Evolutionary conservation across 2,888 invertebrate species (phyloP).

Genomic region (Beris chalybata): DNA sequence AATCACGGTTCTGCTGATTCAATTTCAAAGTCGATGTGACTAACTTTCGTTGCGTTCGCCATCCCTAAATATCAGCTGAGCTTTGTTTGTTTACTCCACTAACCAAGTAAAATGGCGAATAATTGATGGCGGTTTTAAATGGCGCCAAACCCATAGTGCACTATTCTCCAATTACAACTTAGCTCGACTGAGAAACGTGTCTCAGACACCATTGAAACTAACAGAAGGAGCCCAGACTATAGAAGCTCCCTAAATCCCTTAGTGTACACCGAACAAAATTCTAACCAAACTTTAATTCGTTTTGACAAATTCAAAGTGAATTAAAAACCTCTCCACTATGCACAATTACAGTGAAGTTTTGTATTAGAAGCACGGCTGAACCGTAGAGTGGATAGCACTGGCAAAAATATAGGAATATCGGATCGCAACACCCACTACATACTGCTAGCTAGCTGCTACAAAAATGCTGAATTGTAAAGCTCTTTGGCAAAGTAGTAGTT

Average conservation of each 20-base stretch:
- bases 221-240: slow-evolving; percentile 10
- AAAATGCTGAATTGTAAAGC: slow-evolving; percentile 24
- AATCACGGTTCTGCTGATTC: no score
- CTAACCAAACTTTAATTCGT: slow-evolving; percentile 33
- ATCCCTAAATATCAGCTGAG: no score
- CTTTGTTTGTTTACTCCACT: slow-evolving; percentile 15
- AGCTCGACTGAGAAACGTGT: no score
- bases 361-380: not conserved
- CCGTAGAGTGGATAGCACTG: no score
- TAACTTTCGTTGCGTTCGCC: no score
- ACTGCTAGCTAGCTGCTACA: not conserved
- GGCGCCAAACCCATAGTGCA: slow-evolving; percentile 10
- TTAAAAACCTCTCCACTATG: slow-evolving; percentile 33
- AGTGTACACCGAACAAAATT: slow-evolving; percentile 22
- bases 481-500: slow-evolving; percentile 2
- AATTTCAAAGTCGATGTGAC: no score
- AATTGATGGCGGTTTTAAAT: slow-evolving; percentile 25
- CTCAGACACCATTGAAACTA: not conserved
- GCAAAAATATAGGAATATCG: no score
- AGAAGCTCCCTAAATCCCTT: slow-evolving; percentile 23
- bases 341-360: slow-evolving; percentile 29
- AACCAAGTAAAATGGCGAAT: slow-evolving; percentile 12
- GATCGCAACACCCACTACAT: no score
- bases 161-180: no score
- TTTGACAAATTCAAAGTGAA: slow-evolving; percentile 35